Base-by-base conservation (phyloP, 2,888 invertebrate genomes). In the Epistrophe eligans region DNA sequence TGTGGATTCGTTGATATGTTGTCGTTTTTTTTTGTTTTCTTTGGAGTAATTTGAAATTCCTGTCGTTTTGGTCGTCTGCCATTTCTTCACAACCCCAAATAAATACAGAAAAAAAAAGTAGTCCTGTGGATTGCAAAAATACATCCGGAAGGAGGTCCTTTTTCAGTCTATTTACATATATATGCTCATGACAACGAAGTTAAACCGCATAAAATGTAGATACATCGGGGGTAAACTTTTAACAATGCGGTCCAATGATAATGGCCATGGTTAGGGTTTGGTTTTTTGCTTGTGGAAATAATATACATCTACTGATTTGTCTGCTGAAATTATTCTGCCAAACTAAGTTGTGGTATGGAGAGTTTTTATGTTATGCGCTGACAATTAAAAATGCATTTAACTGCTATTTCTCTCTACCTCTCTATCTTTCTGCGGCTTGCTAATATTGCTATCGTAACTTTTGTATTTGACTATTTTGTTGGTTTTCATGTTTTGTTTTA, bases 321-420 rank as follows among this genome's bases (percentile, higher is more conserved):
- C 17, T 11, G 45, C 50, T 76, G 28, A 43, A 79, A 64, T 70
- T 77, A 62, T 55, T 45, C 11, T 32, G 67, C 43, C 66, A 58
- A 19, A 52, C 32, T 15, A 15, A 28, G 19, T 32, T 43, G 62
- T 32, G 19, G 43, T 17, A 58, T 71, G 64, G 35, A n/a, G 55
- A 24, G 58, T 62, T 62, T n/a, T 62, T 19, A 40, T 62, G 28
- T 48, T 55, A 24, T 24, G 24, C 24, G 66, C 43, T 60, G 52
- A 76, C 74, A 80, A 77, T 84, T 80, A 84, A 84, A 77, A 67
- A 60, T 80, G 84, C 80, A 84, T 77, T 84, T 55, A 45, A 48
- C 15, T 55, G 62, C 19, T 66, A 66, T 45, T 28, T 58, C n/a
- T n/a, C n/a, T n/a, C 15, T 35, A 24, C 3, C 24, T 24, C 24